These are phyloP conservation scores for Drosophila azteca DNA, from an alignment of 1,140 invertebrate species.

Conservation along the genomic window DNA sequence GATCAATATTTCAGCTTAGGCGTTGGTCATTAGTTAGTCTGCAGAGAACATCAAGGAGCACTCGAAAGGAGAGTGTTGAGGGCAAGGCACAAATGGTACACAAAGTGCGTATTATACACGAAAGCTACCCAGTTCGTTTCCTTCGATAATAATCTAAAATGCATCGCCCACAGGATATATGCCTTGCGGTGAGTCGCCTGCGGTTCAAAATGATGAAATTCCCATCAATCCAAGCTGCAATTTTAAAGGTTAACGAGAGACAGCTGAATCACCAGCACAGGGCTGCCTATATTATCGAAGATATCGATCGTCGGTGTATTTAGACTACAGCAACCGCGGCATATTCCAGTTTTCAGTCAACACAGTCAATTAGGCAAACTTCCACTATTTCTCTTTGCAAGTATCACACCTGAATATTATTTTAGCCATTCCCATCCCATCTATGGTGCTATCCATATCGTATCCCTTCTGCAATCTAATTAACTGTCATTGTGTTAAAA, in stretches of 20 bases:
- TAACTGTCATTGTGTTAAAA: constrained; percentile 82
- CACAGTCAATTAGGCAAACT: constrained; percentile 57
- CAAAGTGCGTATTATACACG: constrained; percentile 26
- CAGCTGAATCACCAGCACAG: no score
- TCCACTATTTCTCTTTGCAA: constrained; percentile 8
- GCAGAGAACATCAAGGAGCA: constrained; percentile 45
- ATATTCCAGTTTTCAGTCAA: not conserved
- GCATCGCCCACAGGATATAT: no score
- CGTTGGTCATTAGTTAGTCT: constrained; percentile 64
- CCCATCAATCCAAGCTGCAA: no score
- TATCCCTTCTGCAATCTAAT: constrained; percentile 71
- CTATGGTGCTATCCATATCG: constrained; percentile 38
- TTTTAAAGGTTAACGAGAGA: no score
- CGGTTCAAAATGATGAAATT: no score
- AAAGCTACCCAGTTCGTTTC: no score
- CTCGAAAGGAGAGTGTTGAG: constrained; percentile 7
- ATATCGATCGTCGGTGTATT: no score
- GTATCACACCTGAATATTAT: constrained; percentile 58
- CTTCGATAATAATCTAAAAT: no score
- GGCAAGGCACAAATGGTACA: not conserved
- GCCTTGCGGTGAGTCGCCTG: not conserved
- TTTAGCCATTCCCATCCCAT: constrained; percentile 26
- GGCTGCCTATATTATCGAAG: no score
- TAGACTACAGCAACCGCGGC: not conserved
- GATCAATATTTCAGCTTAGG: constrained; percentile 72